A percentile compares a stretch with the other conserved stretches of the same genome.
These are phyloP conservation scores for Toxonevra muliebris DNA, from an alignment of 2,888 invertebrate species.

Conservation along the genomic window DNA sequence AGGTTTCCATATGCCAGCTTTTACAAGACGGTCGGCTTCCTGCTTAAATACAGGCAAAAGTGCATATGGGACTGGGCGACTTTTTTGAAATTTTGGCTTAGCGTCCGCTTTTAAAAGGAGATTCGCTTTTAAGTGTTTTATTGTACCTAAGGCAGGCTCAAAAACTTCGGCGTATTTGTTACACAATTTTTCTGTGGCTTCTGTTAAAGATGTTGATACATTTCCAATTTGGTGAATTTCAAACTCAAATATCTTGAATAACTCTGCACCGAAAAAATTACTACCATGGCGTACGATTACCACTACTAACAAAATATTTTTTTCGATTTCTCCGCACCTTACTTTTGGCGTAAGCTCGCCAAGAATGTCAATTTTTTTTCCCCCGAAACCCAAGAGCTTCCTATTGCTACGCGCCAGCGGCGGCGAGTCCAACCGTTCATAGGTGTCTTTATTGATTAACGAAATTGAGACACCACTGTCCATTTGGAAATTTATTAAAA, in stretches of 20 bases:
- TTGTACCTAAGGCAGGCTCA: constrained; percentile 24
- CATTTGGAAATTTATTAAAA: constrained; percentile 33
- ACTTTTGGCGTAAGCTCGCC: constrained; percentile 28
- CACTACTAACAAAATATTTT: constrained; percentile 4
- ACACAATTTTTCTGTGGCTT: no score
- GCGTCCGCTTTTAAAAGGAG: constrained; percentile 29
- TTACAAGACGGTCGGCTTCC: constrained; percentile 37
- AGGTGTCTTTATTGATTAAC: constrained; percentile 31
- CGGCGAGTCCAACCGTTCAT: constrained; percentile 23
- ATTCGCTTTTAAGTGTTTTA: constrained; percentile 29
- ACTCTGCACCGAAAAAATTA: constrained; percentile 36
- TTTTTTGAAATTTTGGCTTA: constrained; percentile 33
- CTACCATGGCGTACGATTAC: constrained; percentile 22
- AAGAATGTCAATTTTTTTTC: constrained; percentile 23
- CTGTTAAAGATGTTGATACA: no score
- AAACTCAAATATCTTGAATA: constrained; percentile 34
- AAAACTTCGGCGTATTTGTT: no score
- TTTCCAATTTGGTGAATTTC: constrained; percentile 33
- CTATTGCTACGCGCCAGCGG: constrained; percentile 7
- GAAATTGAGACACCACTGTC: constrained; percentile 36
- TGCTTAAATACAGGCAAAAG: constrained; percentile 31
- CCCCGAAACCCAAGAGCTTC: constrained; percentile 30
- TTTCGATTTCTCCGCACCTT: constrained; percentile 30
- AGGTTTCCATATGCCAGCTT: constrained; percentile 14
- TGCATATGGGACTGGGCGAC: constrained; percentile 42